These are phyloP conservation scores for Arnoldichthys spilopterus DNA, from an alignment of 2,797 vertebrate species.

Conservation along the genomic window DNA sequence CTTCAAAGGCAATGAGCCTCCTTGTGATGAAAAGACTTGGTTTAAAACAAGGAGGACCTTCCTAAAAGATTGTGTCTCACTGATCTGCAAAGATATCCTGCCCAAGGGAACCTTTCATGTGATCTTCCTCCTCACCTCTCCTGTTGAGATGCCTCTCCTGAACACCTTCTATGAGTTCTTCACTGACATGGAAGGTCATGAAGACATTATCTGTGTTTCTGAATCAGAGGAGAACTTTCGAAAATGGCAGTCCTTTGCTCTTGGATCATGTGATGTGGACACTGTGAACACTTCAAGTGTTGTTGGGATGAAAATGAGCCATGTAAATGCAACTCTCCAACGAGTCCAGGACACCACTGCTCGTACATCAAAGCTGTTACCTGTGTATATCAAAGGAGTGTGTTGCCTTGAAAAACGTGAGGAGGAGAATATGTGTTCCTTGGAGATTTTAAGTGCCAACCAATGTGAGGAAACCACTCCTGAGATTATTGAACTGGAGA, in stretches of 20 bases:
- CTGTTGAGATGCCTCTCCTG: slow-evolving; percentile 79
- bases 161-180: slow-evolving; percentile 85
- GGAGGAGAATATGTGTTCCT: slow-evolving; percentile 79
- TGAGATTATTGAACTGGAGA: slow-evolving; percentile 67
- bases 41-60: slow-evolving; percentile 79
- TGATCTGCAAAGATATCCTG: slow-evolving; percentile 83
- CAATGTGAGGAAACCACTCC: slow-evolving; percentile 76
- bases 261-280: slow-evolving; percentile 73
- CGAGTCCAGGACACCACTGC: slow-evolving; percentile 67
- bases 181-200: slow-evolving; percentile 81
- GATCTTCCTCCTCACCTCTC: slow-evolving; percentile 80
- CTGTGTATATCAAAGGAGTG: slow-evolving; percentile 71
- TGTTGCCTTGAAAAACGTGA: slow-evolving; percentile 72
- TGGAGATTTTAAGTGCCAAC: slow-evolving; percentile 81
- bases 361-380: slow-evolving; percentile 67
- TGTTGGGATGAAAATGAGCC: slow-evolving; percentile 84
- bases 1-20: slow-evolving; percentile 74
- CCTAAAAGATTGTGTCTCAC: slow-evolving; percentile 77
- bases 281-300: slow-evolving; percentile 73
- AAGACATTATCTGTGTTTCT: slow-evolving; percentile 82
- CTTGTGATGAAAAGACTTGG: slow-evolving; percentile 84
- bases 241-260: slow-evolving; percentile 79
- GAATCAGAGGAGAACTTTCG: slow-evolving; percentile 75
- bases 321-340: slow-evolving; percentile 79
- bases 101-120: slow-evolving; percentile 79